Evolutionary conservation across 2,888 invertebrate genomes (phyloP), one percentile per base, ranked within the genome.

Genomic region (Callyntrura guangdongensis): DNA sequence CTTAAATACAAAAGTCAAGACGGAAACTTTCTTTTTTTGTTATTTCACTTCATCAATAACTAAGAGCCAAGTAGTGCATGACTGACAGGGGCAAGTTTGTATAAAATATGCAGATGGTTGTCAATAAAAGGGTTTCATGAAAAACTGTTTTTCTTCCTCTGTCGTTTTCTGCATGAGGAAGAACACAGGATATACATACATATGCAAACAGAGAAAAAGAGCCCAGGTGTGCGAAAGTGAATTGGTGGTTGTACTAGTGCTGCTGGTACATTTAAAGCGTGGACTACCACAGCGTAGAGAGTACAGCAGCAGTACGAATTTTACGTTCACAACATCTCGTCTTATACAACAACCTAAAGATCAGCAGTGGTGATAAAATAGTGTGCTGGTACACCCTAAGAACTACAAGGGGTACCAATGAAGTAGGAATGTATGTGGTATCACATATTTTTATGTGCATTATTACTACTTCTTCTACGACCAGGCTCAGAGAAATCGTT

Each of bases 161-260:
- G 49, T 77, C 53, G 25, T 77, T 67, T 77, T 84, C 53, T 77
- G 74, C 47, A 47, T 59, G 56, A 79, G 67, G 56, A 85, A 53
- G 53, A 77, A 47, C 49, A 49, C 22, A 74, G n/a, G 56, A 56
- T 9, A 83, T n/a, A n/a, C n/a, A n/a, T n/a, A n/a, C n/a, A n/a
- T 14, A 67, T 36, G 36, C 56, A 59, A 81, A 27, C n/a, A 11
- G 27, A 36, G 11, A 59, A 81, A 36, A 61, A 36, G 36, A 89
- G 49, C 22, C 22, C 90, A 90, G 90, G 90, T 90, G 90, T 81
- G 79, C 56, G 69, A 79, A 90, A 85, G 85, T 64, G 85, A 61
- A 64, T 77, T 64, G 36, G 8, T 20, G 6, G 59, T 59, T 25
- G 61, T 77, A n/a, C 12, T 69, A 20, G 1, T 77, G 61, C 12